Percentiles rank a stretch among this genome's conserved stretches.
These are phyloP conservation scores for Acrossocheilus wenchowensis DNA, from an alignment of 2,797 vertebrate species.

Conservation along the genomic window DNA sequence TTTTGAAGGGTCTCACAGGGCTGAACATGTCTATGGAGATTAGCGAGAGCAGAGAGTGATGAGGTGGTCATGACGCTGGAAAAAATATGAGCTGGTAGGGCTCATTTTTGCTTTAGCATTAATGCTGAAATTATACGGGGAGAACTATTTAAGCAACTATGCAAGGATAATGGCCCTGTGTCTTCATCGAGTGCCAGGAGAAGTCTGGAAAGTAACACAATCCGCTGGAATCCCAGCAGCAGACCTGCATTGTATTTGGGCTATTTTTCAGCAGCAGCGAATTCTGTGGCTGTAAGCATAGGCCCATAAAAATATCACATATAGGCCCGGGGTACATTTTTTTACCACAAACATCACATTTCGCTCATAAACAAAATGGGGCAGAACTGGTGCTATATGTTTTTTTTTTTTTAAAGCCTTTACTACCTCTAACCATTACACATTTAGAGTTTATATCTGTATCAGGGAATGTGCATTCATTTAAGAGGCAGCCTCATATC, in stretches of 20 bases:
- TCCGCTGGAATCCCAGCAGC: conserved; percentile 52
- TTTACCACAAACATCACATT: conserved; percentile 56
- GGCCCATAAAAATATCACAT: conserved; percentile 58
- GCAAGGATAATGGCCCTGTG: conserved; percentile 54
- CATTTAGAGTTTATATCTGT: conserved; percentile 19
- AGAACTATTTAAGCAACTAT: conserved; percentile 55
- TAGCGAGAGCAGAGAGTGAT: conserved; percentile 33
- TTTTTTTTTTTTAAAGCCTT: conserved; percentile 30
- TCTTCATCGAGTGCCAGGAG: conserved; percentile 56
- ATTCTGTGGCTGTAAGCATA: conserved; percentile 57
- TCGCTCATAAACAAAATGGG: conserved; percentile 30
- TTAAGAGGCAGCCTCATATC: neutral
- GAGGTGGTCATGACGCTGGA: conserved; percentile 52
- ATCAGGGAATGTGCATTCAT: neutral
- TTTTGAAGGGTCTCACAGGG: conserved; percentile 26
- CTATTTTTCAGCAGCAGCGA: conserved; percentile 54
- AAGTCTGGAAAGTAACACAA: conserved; percentile 62
- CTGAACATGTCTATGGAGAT: conserved; percentile 26
- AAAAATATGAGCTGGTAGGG: conserved; percentile 51
- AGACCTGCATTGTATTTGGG: conserved; percentile 51
- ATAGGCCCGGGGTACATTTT: conserved; percentile 50
- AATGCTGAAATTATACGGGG: conserved; percentile 58
- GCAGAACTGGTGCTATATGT: conserved; percentile 17
- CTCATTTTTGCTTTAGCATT: conserved; percentile 56
- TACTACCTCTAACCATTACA: conserved; percentile 8